phyloP scores from a whole-genome alignment of 2,888 invertebrate genomes.

The Masnerella sp. region DNA sequence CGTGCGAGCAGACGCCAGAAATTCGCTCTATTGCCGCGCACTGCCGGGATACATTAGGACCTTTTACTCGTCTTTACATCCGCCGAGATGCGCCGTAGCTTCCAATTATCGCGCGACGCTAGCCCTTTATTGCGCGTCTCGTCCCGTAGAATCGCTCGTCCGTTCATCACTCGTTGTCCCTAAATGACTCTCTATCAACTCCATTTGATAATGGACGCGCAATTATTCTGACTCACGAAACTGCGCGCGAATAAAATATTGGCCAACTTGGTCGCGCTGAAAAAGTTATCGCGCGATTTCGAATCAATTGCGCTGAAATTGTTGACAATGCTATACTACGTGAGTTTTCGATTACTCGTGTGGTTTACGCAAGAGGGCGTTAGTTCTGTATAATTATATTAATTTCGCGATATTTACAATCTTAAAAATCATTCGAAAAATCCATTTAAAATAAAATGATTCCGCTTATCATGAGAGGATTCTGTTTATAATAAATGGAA shows the following conservation, averaged over 20 bases:
- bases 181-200: constrained; percentile 62
- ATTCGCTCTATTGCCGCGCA: constrained; percentile 43
- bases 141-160: constrained; percentile 61
- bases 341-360: no score
- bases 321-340: constrained; percentile 8
- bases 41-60: constrained; percentile 63
- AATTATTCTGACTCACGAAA: constrained; percentile 37
- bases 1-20: constrained; percentile 34
- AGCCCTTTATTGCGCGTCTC: constrained; percentile 68
- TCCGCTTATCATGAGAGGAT: no score
- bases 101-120: constrained; percentile 70
- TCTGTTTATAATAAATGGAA: no score
- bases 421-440: no score
- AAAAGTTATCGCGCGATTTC: constrained; percentile 19
- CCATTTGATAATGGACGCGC: constrained; percentile 47
- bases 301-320: constrained; percentile 6
- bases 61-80: constrained; percentile 65
- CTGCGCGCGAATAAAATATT: constrained; percentile 42
- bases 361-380: no score
- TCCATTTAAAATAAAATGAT: no score
- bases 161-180: constrained; percentile 64
- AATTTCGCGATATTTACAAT: no score
- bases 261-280: neutral
- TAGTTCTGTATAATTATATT: no score
- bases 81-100: constrained; percentile 66